Evolutionary conservation across 2,113 vertebrate species (phyloP), one percentile per base, ranked within the genome.

Genomic region (Spea bombifrons): DNA sequence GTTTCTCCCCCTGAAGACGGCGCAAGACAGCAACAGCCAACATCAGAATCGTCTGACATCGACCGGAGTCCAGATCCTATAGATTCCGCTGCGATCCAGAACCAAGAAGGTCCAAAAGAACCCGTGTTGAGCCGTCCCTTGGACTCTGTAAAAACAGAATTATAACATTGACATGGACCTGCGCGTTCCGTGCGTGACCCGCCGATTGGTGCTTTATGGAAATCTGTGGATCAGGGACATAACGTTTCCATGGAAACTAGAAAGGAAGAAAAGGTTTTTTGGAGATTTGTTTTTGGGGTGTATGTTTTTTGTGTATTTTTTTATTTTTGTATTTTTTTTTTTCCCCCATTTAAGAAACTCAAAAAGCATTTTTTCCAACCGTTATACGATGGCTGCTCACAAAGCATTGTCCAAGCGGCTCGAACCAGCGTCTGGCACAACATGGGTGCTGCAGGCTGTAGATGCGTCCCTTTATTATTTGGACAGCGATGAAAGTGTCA

Each of bases 141-240:
- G 64, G 78, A 80, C 65, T 74, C 78, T 13, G 3, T 12, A 17
- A 70, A 73, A 30, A 80, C 65, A 15, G 78, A 80, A 68, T 61
- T 80, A 68, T 80, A 80, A 80, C 71, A 61, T 46, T 46, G 66
- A 66, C 15, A 13, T 45, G 0, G 45, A 65, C 59, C 48, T 65
- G 15, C 43, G 69, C 10, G 4, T n/a, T 69, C 13, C 49, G 13
- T 15, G 7, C 30, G 49, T 17, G n/a, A 46, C 64, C 64, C 50
- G 44, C 71, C 66, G 78, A 80, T 64, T 74, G 52, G 45, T 70
- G 66, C 55, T 66, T 49, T 69, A 52, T 47, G 12, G 9, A 47
- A 10, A 77, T 70, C 66, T 68, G 49, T 74, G 78, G 61, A 80
- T 74, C 71, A 79, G 70, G 71, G 65, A 73, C 16, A 9, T 6